Evolutionary conservation across 2,888 invertebrate genomes (phyloP).

Genomic region (Heterodera filipjevi): DNA sequence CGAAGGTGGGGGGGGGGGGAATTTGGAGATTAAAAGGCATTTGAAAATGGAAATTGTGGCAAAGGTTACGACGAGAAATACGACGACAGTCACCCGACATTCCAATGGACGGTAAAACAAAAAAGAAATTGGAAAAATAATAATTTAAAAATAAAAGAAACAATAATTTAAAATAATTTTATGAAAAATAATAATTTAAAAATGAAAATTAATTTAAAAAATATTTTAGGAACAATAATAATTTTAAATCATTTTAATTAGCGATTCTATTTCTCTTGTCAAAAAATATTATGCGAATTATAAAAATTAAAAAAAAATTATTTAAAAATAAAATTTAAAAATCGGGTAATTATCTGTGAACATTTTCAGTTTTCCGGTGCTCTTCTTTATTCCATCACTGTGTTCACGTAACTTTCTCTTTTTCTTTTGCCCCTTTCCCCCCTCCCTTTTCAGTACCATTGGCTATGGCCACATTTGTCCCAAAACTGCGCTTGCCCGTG

Average conservation of each 20-base stretch:
- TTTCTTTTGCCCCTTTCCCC: background rate
- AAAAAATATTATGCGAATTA: no score
- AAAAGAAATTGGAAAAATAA: background rate
- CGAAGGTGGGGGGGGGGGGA: constrained; percentile 59
- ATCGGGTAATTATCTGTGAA: background rate
- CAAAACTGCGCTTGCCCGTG: constrained; percentile 81
- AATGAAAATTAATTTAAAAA: background rate
- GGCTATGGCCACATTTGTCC: constrained; percentile 96
- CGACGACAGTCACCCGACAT: constrained; percentile 53
- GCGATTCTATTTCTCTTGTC: no score
- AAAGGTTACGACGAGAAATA: constrained; percentile 65
- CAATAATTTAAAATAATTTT: background rate
- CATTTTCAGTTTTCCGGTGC: constrained; percentile 65
- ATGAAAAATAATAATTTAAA: background rate
- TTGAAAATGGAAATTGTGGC: constrained; percentile 11
- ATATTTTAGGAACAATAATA: background rate
- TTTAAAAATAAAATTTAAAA: background rate
- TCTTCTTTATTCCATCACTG: constrained; percentile 67
- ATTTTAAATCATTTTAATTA: background rate
- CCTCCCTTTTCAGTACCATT: constrained; percentile 65
- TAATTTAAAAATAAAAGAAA: no score
- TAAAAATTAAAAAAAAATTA: background rate
- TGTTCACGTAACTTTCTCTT: constrained; percentile 67
- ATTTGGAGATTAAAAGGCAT: no score
- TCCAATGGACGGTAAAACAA: constrained; percentile 66